A percentile compares a stretch with the other conserved stretches of the same genome.
Evolutionary conservation across 92 coral and sea anemone species (phyloP).

Genomic region (Anthopleura xanthogrammica): DNA sequence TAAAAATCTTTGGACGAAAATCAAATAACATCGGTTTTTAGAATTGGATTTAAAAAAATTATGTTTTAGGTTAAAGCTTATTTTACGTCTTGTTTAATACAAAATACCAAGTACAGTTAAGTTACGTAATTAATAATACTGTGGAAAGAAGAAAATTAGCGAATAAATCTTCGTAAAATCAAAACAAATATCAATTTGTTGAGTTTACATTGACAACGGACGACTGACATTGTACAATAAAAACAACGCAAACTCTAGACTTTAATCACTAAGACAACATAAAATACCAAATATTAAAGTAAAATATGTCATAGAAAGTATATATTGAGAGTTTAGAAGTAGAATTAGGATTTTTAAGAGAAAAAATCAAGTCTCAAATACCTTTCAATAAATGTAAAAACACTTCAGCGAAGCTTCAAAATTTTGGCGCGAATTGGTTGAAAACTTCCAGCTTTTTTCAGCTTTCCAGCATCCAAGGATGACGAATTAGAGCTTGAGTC

Average conservation of each 20-base stretch:
- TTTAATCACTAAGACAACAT: neutral
- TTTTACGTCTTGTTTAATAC: neutral
- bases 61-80: no score
- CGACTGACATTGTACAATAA: neutral
- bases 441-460: neutral
- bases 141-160: neutral
- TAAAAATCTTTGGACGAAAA: neutral
- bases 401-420: neutral
- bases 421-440: conserved; percentile 4
- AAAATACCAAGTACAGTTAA: neutral
- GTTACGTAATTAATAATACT: neutral
- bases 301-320: neutral
- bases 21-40: neutral
- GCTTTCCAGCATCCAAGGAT: neutral
- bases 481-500: neutral
- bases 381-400: neutral
- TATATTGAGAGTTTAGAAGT: no score
- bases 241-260: neutral
- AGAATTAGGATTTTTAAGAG: no score
- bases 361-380: neutral
- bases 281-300: neutral
- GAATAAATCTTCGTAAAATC: neutral
- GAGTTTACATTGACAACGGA: neutral
- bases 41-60: no score
- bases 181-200: neutral